A percentile compares a stretch with the other conserved stretches of the same genome.
Evolutionary conservation across 2,888 invertebrate genomes (phyloP).

Genomic region (Amphipyra tragopoginis): DNA sequence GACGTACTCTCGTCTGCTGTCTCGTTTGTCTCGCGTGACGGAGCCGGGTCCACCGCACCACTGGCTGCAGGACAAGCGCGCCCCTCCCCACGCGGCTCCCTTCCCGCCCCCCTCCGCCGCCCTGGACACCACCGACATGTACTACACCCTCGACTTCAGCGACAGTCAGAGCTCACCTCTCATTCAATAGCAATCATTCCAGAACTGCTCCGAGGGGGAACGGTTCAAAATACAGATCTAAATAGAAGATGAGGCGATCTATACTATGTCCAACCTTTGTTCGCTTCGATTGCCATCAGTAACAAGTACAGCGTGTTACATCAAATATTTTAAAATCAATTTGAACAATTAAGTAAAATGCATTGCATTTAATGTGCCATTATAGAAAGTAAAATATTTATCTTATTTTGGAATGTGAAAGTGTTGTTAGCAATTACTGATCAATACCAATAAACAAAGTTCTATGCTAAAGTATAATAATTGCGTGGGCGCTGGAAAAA

Average conservation of each 20-base stretch:
- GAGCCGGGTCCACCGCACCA: conserved; percentile 83
- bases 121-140: conserved; percentile 93
- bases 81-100: conserved; percentile 64
- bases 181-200: conserved; percentile 91
- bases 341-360: conserved; percentile 43
- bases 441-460: conserved; percentile 54
- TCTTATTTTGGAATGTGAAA: conserved; percentile 61
- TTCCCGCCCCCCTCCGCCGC: conserved; percentile 80
- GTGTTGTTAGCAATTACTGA: conserved; percentile 50
- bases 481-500: conserved; percentile 64
- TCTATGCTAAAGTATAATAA: conserved; percentile 61
- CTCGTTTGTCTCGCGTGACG: conserved; percentile 85
- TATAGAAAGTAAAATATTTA: conserved; percentile 55
- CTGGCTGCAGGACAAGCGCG: conserved; percentile 91
- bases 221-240: conserved; percentile 86
- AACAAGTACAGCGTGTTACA: conserved; percentile 19
- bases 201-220: conserved; percentile 87
- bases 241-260: conserved; percentile 32
- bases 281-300: conserved; percentile 3
- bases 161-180: conserved; percentile 94
- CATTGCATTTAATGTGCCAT: conserved; percentile 57
- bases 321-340: conserved; percentile 23
- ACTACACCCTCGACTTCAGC: conserved; percentile 94
- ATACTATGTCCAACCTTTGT: not conserved
- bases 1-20: conserved; percentile 92